Percentiles rank a stretch among this genome's conserved stretches.
Evolutionary conservation across 2,888 invertebrate genomes (phyloP).

Genomic region (Dasypogon diadema): DNA sequence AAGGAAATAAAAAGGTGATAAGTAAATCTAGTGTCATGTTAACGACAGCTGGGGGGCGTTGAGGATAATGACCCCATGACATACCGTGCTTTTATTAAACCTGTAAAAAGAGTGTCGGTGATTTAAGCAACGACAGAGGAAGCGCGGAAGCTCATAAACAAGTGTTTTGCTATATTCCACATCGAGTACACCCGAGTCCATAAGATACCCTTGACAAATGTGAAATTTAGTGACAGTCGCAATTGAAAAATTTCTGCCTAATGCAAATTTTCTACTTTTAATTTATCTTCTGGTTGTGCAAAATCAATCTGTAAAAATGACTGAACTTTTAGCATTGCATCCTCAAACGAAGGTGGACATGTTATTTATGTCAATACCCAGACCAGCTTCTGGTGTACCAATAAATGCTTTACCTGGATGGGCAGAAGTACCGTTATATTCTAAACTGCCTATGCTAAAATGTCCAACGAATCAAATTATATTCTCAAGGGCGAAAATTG

Average conservation of each 20-base stretch:
- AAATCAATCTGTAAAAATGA: slow-evolving; percentile 59
- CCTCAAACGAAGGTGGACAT: slow-evolving; percentile 57
- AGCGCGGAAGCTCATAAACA: too few relatives aligned
- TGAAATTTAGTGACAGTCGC: not conserved
- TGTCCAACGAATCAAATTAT: slow-evolving; percentile 67
- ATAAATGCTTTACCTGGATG: slow-evolving; percentile 67
- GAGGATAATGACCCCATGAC: not conserved
- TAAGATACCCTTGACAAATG: not conserved
- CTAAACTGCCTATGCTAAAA: slow-evolving; percentile 67
- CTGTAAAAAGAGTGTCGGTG: not conserved
- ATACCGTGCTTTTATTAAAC: not conserved
- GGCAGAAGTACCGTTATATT: slow-evolving; percentile 65
- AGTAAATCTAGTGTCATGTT: not conserved
- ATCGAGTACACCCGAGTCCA: not conserved
- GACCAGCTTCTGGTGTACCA: slow-evolving; percentile 61
- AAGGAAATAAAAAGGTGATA: not conserved
- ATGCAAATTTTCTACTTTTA: too few relatives aligned
- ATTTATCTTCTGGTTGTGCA: not conserved
- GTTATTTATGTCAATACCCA: not conserved
- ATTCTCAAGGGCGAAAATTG: slow-evolving; percentile 67
- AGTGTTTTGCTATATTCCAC: not conserved
- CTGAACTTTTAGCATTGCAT: slow-evolving; percentile 63
- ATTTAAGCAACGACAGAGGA: not conserved
- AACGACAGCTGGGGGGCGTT: not conserved
- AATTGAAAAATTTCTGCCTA: too few relatives aligned